Base-by-base conservation (phyloP, 1,140 invertebrate species). In the Dendroctonus valens region DNA sequence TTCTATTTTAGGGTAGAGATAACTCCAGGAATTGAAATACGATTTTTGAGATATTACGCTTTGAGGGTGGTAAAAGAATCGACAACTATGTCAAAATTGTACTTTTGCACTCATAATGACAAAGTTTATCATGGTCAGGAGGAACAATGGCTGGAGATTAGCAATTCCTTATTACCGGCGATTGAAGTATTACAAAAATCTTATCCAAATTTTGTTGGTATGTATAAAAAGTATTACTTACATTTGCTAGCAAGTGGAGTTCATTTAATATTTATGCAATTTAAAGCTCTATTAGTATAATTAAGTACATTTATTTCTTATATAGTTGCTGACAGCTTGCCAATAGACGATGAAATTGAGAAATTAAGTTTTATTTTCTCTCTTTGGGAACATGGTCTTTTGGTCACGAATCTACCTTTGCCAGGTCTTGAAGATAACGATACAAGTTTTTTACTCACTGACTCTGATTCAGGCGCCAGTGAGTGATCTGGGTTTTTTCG, bases 71-170 rank as follows among this genome's bases (percentile, higher is more conserved):
- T 94, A 0, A 79, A 85, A 14, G 89, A 91, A 71, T 85, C 87
- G 46, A 84, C 87, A 8, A 72, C 68, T 3, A 82, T 87, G 44
- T 54, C 62, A 3, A 83, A 83, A 41, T 72, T 96, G 48, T 96
- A 94, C 77, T 92, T 92, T 78, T 88, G 86, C 62, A 80, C 85
- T 54, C 91, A 94, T 74, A 97, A 97, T 81, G 88, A 89, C 0
- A 82, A 89, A 68, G 85, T 90, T 67, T 95, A 94, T 75, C 92
- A 92, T 76, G 92, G 87, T 41, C 86, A 86, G 76, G 92, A 94
- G 51, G 78, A 86, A 37, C 88, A 91, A 67, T 94, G 81, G 79
- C 78, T 96, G 65, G 91, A 92, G 75, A 84, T 96, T 52, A 81
- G 86, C 40, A 76, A 82, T 38, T 80, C 85, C 5, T 79, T 87